Conservation (phyloP, 1,140 invertebrate genomes). For the Phymastichus coffea region DNA sequence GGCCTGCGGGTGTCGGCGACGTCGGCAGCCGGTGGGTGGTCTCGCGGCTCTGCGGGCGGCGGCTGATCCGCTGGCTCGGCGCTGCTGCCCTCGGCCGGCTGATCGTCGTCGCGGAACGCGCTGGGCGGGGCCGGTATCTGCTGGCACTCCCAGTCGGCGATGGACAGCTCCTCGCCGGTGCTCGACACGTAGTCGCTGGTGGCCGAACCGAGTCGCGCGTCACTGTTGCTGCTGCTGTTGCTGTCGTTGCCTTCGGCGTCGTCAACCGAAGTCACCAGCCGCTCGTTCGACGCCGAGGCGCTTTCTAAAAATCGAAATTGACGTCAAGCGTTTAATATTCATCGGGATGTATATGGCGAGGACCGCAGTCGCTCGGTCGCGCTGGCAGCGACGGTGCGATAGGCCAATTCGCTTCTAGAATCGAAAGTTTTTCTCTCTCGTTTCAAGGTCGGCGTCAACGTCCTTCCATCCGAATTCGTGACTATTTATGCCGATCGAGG, state of each 20-base stretch:
- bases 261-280: background rate
- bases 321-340: too few relatives aligned
- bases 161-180: conserved; percentile 42
- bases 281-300: background rate
- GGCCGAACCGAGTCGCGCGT: too few relatives aligned
- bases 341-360: too few relatives aligned
- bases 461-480: too few relatives aligned
- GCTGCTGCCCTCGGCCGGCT: background rate
- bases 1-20: background rate
- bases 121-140: conserved; percentile 65
- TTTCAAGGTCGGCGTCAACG: too few relatives aligned
- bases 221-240: conserved; percentile 26
- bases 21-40: background rate
- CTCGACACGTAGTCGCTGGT: conserved; percentile 47
- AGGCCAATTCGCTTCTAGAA: background rate
- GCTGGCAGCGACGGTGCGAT: conserved; percentile 17
- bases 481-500: too few relatives aligned
- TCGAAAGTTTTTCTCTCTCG: background rate
- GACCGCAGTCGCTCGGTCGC: too few relatives aligned
- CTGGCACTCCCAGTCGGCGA: conserved; percentile 63
- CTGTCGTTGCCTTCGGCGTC: background rate
- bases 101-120: conserved; percentile 57
- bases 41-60: background rate
- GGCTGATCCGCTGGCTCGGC: background rate
- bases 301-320: conserved; percentile 21